Evolutionary conservation across 2,888 invertebrate species (phyloP), one percentile per base, ranked within the genome.

Genomic region (Amphipyra berbera): DNA sequence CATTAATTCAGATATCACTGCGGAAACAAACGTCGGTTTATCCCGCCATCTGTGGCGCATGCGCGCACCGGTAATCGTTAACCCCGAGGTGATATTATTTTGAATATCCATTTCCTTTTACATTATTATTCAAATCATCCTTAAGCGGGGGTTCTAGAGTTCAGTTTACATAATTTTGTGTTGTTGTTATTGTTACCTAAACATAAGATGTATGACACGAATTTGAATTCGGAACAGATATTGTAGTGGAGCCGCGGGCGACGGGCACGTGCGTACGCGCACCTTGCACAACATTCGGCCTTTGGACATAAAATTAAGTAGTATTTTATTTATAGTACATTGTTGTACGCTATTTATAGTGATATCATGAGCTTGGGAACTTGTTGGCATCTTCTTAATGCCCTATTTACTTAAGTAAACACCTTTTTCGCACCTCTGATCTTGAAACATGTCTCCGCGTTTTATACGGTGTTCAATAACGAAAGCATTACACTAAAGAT

Each of bases 1-100:
- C 90, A 93, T 94, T 93, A 94, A 95, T 94, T 95, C 94, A 94
- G 94, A 95, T 94, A 95, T 95, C 94, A 95, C 92, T 94, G 94
- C 94, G 95, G 95, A 95, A 94, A 94, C 94, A 94, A 94, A 94
- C 93, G 94, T 95, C 94, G 91, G 93, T 90, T 94, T 93, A 93
- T 94, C 92, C 93, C 82, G 85, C 93, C 94, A 95, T 95, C 95
- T 94, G 93, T 90, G 90, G 91, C 88, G 91, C 92, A 92, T 90
- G 93, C 92, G 93, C 93, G 87, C 94, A 87, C 92, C 91, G 92
- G 94, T 93, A 93, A 95, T 94, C 95, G 94, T 95, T 95, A 94
- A 94, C 95, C 95, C 94, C 86, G 94, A 92, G 95, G 95, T 95
- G 95, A 94, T 95, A 95, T 94, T 93, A 94, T 94, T 94, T 94